Base-by-base conservation (phyloP, 2,113 vertebrate genomes). In the Brienomyrus brachyistius region DNA sequence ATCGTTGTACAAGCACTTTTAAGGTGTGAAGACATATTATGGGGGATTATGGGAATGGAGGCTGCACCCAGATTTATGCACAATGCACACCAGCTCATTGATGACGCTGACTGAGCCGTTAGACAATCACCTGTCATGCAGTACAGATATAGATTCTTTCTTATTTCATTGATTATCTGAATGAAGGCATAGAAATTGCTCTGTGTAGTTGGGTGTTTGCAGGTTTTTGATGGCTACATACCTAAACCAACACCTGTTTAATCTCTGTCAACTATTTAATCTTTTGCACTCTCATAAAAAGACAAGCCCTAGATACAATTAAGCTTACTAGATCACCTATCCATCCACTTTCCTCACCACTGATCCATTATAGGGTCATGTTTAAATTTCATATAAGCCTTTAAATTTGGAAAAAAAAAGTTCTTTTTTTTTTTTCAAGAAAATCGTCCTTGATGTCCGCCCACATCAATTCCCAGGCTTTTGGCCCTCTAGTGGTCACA, bases 401-500 rank as follows among this genome's bases (percentile, higher is more conserved):
- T 84, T 27, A 31, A 87, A 51, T 19, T 17, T 0, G 8, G 1
- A 17, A 27, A 27, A 17, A 52, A 54, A 52, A 54, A 31, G 50
- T 17, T 31, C 31, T 31, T 31, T 31, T 31, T 31, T 31, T 31
- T 31, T 31, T 56, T 35, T 27, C 31, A 85, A 31, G 31, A 31
- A 31, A 87, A 87, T 87, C 17, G 17, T 87, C 31, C 3, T n/a
- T 11, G n/a, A 70, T 31, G 62, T 54, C 48, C 45, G 0, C 47
- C 21, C 27, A 51, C 1, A 48, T 86, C 45, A 21, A 48, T n/a
- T 86, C n/a, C 43, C 19, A 50, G 48, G 40, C 47, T 23, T 27
- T 23, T 5, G 2, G 27, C 88, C 88, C 88, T 56, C 88, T 89
- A 52, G 88, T 89, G 88, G 88, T 8, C 70, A 82, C 1, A 89